A percentile compares a stretch with the other conserved stretches of the same genome.
Evolutionary conservation across 2,113 vertebrate genomes (phyloP).

Genomic region (Noturus placidus): DNA sequence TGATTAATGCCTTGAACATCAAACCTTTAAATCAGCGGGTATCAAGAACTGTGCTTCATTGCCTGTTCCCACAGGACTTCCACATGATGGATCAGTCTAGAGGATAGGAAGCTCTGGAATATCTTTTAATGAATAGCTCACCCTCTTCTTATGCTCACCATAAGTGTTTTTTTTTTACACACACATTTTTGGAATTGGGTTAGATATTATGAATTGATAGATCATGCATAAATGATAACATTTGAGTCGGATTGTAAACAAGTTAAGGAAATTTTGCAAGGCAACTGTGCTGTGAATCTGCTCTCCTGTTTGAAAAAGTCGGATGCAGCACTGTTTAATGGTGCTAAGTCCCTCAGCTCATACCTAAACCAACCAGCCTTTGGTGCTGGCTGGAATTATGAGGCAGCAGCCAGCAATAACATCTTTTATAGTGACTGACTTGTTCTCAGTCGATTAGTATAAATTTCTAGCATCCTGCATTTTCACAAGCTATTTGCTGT

Average conservation of each 20-base stretch:
- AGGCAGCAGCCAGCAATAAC: constrained; percentile 66
- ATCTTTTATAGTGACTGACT: constrained; percentile 54
- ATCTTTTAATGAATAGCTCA: constrained; percentile 33
- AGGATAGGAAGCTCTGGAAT: constrained; percentile 26
- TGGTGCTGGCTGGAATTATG: constrained; percentile 63
- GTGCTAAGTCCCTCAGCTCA: neutral
- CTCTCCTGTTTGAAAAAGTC: neutral
- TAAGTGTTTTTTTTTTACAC: constrained; percentile 40
- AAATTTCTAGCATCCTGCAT: constrained; percentile 21
- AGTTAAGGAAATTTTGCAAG: neutral
- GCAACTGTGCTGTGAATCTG: neutral
- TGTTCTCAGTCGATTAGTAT: constrained; percentile 28
- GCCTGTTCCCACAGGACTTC: constrained; percentile 21
- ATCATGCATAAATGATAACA: constrained; percentile 73
- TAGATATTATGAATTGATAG: constrained; percentile 75
- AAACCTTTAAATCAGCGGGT: constrained; percentile 58
- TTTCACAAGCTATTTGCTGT: constrained; percentile 16
- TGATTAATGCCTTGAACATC: constrained; percentile 65
- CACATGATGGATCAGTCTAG: neutral
- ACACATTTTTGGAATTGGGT: constrained; percentile 55
- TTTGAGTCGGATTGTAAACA: constrained; percentile 67
- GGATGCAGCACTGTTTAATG: neutral
- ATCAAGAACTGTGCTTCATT: constrained; percentile 37
- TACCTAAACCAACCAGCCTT: constrained; percentile 46
- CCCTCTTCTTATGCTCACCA: constrained; percentile 18